These are phyloP conservation scores for Leptodactylus fuscus DNA, from an alignment of 2,113 vertebrate species.

Conservation along the genomic window DNA sequence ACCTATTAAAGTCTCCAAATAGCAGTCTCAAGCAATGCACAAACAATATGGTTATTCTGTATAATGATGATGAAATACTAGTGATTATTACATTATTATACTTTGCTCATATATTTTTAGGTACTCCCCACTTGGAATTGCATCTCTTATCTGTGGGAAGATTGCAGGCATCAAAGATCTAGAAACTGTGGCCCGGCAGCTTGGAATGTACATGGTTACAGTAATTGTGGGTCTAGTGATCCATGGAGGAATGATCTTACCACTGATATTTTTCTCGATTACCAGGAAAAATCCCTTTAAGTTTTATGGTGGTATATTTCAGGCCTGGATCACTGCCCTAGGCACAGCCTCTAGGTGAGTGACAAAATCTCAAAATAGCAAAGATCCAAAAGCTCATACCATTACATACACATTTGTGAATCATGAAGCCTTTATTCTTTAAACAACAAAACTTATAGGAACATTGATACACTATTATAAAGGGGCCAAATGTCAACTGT, in stretches of 20 bases:
- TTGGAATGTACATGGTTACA: constrained; percentile 86
- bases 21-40: too few species aligned
- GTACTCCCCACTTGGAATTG: constrained; percentile 83
- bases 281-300: constrained; percentile 79
- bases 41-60: too few species aligned
- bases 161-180: constrained; percentile 82
- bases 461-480: too few species aligned
- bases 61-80: too few species aligned
- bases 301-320: constrained; percentile 83
- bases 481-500: too few species aligned
- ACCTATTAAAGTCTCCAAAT: too few species aligned
- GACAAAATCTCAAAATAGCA: too few species aligned
- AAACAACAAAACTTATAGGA: background rate
- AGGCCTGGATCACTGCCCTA: constrained; percentile 85
- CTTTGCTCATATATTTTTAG: constrained; percentile 62
- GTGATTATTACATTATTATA: too few species aligned
- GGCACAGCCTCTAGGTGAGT: constrained; percentile 81
- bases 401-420: background rate
- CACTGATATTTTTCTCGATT: constrained; percentile 77
- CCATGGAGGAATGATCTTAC: constrained; percentile 81
- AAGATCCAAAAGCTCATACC: background rate
- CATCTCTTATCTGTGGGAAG: constrained; percentile 83
- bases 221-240: constrained; percentile 82
- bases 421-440: background rate
- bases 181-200: constrained; percentile 79